Evolutionary conservation across 1,140 invertebrate genomes (phyloP).

Genomic region (Neodiprion lecontei): DNA sequence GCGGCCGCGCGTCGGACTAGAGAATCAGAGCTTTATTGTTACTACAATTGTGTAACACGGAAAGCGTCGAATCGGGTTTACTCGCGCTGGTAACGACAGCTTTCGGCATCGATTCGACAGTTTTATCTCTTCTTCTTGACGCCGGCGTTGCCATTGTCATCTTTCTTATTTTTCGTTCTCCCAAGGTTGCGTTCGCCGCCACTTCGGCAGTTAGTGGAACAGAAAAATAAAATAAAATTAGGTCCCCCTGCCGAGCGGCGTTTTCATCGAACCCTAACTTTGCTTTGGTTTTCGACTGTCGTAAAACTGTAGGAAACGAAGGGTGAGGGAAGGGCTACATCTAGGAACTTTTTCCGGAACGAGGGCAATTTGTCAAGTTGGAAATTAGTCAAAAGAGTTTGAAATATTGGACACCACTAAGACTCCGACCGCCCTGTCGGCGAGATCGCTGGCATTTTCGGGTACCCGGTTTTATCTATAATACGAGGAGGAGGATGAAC

Average conservation of each 20-base stretch:
- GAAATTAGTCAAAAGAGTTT: constrained; percentile 2
- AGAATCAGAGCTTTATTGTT: too few species aligned
- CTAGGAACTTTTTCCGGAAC: background rate
- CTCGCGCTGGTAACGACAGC: too few species aligned
- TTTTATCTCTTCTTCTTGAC: too few species aligned
- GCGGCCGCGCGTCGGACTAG: too few species aligned
- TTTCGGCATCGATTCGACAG: too few species aligned
- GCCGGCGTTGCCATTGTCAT: background rate
- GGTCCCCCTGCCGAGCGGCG: background rate
- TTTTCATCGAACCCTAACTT: background rate
- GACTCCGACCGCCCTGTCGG: background rate
- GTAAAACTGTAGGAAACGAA: background rate
- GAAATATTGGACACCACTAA: background rate
- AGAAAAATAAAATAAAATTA: background rate
- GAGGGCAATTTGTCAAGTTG: background rate
- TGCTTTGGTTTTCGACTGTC: background rate
- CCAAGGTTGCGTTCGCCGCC: background rate
- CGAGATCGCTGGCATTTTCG: background rate
- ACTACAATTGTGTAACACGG: too few species aligned
- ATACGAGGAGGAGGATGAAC: constrained; percentile 5
- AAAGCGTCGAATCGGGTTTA: too few species aligned
- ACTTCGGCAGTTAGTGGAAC: background rate
- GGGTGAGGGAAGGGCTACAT: background rate
- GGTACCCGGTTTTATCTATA: background rate
- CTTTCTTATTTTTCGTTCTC: background rate